Base-by-base conservation (phyloP, 2,888 invertebrate species). In the Lasioglossum zephyrum region DNA sequence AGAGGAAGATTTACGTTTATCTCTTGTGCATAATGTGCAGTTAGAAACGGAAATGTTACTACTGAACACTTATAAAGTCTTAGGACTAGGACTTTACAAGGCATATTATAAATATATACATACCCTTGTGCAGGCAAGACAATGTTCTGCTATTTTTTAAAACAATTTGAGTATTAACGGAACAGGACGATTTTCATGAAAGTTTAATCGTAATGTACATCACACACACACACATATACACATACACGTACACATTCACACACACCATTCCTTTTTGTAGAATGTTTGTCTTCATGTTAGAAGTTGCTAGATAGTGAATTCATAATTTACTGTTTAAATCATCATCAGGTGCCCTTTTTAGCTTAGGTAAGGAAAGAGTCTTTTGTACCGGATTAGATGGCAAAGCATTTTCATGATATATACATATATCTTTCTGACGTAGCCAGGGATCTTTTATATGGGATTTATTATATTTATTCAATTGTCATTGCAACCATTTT, bases 241-340 rank as follows among this genome's bases (percentile, higher is more conserved):
- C n/a, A 11, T 6, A 22, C 53, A 22, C 44, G 13, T 22, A 5
- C 22, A 22, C 53, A 53, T 22, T 22, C 22, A 73, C 78, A 78
- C 49, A 70, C 78, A 86, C 82, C 79, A 86, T 90, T 90, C 87
- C 87, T 90, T 85, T 90, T 89, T 84, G 84, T 88, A 88, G 87
- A 81, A 87, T 85, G 80, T 87, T 87, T 89, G 85, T 85, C 87
- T 88, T 83, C 83, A 78, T 87, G 82, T 91, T 88, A 87, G 78
- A 84, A 84, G 72, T 82, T 81, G 57, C 57, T 87, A 86, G 81
- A 63, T 84, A 90, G 81, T 82, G 73, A 82, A 87, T 90, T 85
- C 83, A 81, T 80, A 87, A 66, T 89, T 86, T 87, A 85, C 84
- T 81, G 80, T 86, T 86, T 77, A 74, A 86, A 86, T 80, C 74